These are phyloP conservation scores for Melanerpes formicivorus DNA, from an alignment of 2,113 vertebrate genomes.

Conservation along the genomic window DNA sequence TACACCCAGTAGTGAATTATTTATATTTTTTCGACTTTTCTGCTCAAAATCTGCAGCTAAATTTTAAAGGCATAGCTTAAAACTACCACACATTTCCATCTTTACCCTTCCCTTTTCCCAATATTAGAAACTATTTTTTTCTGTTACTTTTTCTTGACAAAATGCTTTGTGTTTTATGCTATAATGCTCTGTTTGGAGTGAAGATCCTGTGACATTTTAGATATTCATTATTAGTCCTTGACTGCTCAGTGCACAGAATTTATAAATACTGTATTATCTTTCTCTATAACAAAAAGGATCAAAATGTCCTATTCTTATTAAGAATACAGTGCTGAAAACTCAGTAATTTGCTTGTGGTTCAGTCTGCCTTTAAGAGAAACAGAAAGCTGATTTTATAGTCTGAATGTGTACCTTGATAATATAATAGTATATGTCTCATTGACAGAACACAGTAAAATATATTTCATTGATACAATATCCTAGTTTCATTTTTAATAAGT, in stretches of 20 bases:
- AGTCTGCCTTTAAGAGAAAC: slow-evolving; percentile 57
- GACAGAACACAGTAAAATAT: slow-evolving; percentile 58
- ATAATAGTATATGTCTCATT: slow-evolving; percentile 63
- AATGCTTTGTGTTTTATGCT: not conserved
- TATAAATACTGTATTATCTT: slow-evolving; percentile 53
- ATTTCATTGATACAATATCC: slow-evolving; percentile 55
- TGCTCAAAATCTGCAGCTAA: too few species aligned
- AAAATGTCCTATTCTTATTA: slow-evolving; percentile 35
- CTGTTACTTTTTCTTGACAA: not conserved
- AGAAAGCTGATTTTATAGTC: slow-evolving; percentile 68
- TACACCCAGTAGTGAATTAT: too few species aligned
- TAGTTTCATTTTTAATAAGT: slow-evolving; percentile 62
- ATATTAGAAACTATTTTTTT: not conserved
- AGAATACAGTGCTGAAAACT: slow-evolving; percentile 39
- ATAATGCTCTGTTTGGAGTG: not conserved
- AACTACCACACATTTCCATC: not conserved
- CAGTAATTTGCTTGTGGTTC: slow-evolving; percentile 50
- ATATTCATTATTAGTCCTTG: slow-evolving; percentile 30
- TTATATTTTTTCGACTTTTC: too few species aligned
- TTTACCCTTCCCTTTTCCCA: not conserved
- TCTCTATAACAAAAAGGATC: slow-evolving; percentile 25
- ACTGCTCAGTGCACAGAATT: not conserved
- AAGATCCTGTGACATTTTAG: slow-evolving; percentile 5
- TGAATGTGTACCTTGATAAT: slow-evolving; percentile 70
- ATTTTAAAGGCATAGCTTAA: too few species aligned